Conservation (phyloP, 2,113 vertebrate genomes). For the Camelus dromedarius region DNA sequence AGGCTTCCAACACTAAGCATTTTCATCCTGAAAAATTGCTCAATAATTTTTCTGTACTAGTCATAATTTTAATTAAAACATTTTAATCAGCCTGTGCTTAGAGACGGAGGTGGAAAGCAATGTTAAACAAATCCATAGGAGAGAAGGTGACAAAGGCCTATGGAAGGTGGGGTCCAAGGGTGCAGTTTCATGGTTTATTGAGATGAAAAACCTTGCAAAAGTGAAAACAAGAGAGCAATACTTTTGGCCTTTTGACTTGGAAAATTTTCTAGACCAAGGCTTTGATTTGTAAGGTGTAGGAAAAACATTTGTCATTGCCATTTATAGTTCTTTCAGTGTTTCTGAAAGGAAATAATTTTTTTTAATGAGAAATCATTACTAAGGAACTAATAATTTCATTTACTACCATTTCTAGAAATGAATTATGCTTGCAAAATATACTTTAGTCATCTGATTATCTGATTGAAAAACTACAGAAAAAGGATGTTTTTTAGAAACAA, state of each 20-base stretch:
- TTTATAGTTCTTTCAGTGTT: neutral
- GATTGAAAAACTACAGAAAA: neutral
- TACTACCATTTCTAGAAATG: conserved; percentile 36
- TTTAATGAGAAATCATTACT: neutral
- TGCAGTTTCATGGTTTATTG: neutral
- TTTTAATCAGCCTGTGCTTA: conserved; percentile 79
- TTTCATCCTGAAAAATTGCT: conserved; percentile 87
- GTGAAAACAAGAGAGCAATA: neutral
- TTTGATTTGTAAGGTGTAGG: conserved; percentile 30
- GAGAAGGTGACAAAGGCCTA: neutral
- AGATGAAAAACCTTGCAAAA: neutral
- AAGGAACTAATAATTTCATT: neutral
- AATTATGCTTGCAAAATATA: neutral
- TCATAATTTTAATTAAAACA: conserved; percentile 87
- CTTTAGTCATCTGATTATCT: neutral
- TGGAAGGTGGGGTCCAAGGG: neutral
- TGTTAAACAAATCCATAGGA: conserved; percentile 50
- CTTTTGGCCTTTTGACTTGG: neutral
- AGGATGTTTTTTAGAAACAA: neutral
- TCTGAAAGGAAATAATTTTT: neutral
- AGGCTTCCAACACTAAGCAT: conserved; percentile 81
- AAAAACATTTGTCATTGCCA: neutral
- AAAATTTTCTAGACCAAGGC: neutral
- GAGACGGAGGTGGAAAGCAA: conserved; percentile 26
- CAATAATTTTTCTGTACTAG: conserved; percentile 82